A percentile compares a stretch with the other conserved stretches of the same genome.
Evolutionary conservation across 2,113 vertebrate species (phyloP).

Genomic region (Empidonax traillii): DNA sequence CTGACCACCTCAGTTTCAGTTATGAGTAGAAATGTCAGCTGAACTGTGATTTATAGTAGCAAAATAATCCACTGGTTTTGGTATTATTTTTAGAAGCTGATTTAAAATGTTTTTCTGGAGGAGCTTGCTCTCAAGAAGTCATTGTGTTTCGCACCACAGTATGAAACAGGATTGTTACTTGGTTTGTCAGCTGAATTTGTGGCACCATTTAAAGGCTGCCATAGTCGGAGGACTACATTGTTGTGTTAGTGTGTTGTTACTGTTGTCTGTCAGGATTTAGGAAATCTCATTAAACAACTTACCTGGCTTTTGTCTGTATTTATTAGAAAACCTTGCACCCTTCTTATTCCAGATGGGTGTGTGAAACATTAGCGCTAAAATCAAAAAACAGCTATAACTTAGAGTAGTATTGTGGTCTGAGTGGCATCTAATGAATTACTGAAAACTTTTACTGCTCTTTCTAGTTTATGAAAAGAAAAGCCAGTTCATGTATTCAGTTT

Average conservation of each 20-base stretch:
- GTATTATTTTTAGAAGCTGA: not conserved
- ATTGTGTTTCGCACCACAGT: not conserved
- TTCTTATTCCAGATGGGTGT: not conserved
- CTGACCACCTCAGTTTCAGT: not conserved
- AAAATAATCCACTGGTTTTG: not conserved
- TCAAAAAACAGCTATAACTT: not conserved
- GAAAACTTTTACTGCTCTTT: not conserved
- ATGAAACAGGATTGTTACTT: not conserved
- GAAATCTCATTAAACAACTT: not conserved
- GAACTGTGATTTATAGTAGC: not conserved
- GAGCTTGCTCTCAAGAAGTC: not conserved
- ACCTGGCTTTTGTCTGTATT: not conserved
- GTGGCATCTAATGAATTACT: not conserved
- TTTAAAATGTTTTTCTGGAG: not conserved
- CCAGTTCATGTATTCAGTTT: not conserved
- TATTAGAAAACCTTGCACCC: not conserved
- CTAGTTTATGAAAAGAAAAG: not conserved
- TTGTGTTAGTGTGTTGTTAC: not conserved
- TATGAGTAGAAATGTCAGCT: not conserved
- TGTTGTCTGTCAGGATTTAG: not conserved
- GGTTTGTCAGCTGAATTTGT: not conserved
- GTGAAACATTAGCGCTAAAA: not conserved
- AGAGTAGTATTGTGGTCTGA: not conserved
- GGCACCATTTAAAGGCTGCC: not conserved
- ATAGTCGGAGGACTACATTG: not conserved